Conservation (phyloP, 2,888 invertebrate species). For the Toxonevra muliebris region DNA sequence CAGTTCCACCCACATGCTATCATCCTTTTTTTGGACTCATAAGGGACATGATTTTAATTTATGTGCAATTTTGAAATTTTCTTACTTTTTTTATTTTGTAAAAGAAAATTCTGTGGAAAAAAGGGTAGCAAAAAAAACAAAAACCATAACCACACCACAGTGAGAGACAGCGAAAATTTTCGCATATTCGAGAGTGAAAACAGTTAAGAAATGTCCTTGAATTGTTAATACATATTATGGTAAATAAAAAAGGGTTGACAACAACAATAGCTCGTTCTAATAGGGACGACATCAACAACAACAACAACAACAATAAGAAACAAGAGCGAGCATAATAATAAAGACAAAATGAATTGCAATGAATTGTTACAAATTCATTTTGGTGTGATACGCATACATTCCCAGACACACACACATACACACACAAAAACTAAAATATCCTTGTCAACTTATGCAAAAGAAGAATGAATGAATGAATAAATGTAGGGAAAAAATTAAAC, state of each 20-base stretch:
- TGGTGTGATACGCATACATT: background rate
- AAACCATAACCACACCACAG: background rate
- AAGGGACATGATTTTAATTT: background rate
- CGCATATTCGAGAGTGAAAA: background rate
- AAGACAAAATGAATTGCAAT: slow-evolving; percentile 35
- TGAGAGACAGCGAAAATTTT: background rate
- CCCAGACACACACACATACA: slow-evolving; percentile 2
- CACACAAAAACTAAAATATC: background rate
- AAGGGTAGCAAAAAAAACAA: background rate
- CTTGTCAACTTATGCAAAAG: background rate
- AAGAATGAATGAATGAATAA: background rate
- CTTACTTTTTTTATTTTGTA: background rate
- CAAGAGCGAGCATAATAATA: slow-evolving; percentile 25
- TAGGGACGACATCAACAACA: slow-evolving; percentile 9
- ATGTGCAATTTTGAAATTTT: slow-evolving; percentile 9
- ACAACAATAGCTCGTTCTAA: background rate
- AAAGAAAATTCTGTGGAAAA: background rate
- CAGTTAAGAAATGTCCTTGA: slow-evolving; percentile 28
- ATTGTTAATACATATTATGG: slow-evolving; percentile 26
- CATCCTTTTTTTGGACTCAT: too few species aligned
- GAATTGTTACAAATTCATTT: slow-evolving; percentile 38
- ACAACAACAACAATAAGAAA: slow-evolving; percentile 3
- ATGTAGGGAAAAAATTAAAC: background rate
- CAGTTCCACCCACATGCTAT: too few species aligned
- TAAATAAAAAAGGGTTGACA: slow-evolving; percentile 11